phyloP scores from a whole-genome alignment of 2,888 invertebrate genomes.

The Boloria euphrosyne region DNA sequence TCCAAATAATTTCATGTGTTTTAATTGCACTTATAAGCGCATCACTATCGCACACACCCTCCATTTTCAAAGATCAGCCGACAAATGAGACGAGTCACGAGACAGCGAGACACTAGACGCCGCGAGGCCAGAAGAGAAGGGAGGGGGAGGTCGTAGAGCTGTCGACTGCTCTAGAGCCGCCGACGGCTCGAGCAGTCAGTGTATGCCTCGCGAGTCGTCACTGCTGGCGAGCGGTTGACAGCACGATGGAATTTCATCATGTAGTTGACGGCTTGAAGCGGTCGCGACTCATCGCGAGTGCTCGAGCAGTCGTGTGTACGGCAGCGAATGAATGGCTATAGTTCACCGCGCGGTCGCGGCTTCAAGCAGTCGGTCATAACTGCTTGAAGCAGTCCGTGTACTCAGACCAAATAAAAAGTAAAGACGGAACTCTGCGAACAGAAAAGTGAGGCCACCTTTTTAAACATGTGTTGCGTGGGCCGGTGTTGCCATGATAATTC shows the following conservation, averaged over 20 bases:
- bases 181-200: constrained; percentile 41
- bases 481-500: too few relatives aligned
- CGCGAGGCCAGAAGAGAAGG: constrained; percentile 18
- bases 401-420: too few relatives aligned
- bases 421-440: too few relatives aligned
- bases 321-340: constrained; percentile 42
- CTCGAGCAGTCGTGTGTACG: constrained; percentile 44
- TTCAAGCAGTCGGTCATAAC: constrained; percentile 6
- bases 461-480: too few relatives aligned
- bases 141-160: constrained; percentile 28
- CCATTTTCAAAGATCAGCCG: constrained; percentile 40
- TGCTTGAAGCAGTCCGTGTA: not conserved
- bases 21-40: constrained; percentile 43
- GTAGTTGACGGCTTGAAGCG: constrained; percentile 45
- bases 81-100: constrained; percentile 30
- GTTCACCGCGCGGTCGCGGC: constrained; percentile 22
- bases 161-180: not conserved
- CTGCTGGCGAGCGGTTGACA: constrained; percentile 34
- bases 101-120: constrained; percentile 22
- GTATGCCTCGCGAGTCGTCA: constrained; percentile 37
- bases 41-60: constrained; percentile 41
- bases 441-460: too few relatives aligned
- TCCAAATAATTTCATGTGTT: constrained; percentile 43
- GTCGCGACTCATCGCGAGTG: constrained; percentile 45
- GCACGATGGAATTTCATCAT: constrained; percentile 27